phyloP scores from a whole-genome alignment of 2,888 invertebrate species.

The Ophion obscuratus region DNA sequence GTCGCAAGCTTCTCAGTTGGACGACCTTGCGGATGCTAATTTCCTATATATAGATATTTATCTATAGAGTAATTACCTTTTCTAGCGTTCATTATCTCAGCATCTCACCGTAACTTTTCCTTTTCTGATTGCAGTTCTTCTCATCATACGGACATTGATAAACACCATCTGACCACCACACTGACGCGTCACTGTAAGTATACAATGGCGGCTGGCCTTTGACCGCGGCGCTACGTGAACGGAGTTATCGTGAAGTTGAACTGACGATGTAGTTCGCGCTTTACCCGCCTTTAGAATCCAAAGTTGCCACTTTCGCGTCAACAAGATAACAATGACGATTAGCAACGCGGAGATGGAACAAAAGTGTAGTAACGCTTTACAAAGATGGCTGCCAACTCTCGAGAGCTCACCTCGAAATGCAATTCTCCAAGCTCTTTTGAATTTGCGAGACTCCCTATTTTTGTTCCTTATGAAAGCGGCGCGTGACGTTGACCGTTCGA shows the following conservation, averaged over 20 bases:
- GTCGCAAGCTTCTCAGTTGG: background rate
- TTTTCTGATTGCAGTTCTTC: constrained; percentile 72
- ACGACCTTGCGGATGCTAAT: background rate
- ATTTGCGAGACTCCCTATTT: constrained; percentile 63
- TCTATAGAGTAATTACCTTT: too few relatives aligned
- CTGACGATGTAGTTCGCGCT: background rate
- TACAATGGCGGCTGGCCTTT: background rate
- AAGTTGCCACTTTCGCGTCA: background rate
- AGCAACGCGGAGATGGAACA: constrained; percentile 24
- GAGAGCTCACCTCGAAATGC: constrained; percentile 14
- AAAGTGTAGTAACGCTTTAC: constrained; percentile 26
- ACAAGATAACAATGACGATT: background rate
- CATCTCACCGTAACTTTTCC: constrained; percentile 9
- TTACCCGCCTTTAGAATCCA: background rate
- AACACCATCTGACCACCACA: constrained; percentile 77
- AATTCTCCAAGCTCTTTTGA: constrained; percentile 40
- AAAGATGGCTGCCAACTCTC: constrained; percentile 16
- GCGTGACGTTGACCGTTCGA: constrained; percentile 75
- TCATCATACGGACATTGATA: constrained; percentile 72
- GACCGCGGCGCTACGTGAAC: background rate
- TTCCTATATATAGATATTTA: too few relatives aligned
- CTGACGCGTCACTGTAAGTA: constrained; percentile 80
- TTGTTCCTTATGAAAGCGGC: constrained; percentile 75
- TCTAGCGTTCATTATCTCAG: too few relatives aligned
- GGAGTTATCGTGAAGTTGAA: background rate